phyloP scores from a whole-genome alignment of 2,797 vertebrate species.

The Microchirus variegatus region DNA sequence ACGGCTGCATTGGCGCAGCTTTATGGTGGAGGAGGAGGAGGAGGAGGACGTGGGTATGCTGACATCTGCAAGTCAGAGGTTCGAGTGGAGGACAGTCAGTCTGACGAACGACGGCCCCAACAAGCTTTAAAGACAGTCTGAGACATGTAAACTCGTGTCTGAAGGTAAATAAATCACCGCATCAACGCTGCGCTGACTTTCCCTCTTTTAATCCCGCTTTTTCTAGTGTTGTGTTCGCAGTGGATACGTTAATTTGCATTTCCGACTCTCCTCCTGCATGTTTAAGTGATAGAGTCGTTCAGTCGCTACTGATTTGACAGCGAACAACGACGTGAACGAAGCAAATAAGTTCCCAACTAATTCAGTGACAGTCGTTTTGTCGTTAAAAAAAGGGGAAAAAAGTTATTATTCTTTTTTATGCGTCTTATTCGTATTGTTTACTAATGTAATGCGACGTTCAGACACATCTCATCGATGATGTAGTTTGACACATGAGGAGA shows the following conservation, averaged over 20 bases:
- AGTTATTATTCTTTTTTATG: no score
- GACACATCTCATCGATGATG: not conserved
- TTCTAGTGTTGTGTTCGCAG: not conserved
- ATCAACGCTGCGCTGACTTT: not conserved
- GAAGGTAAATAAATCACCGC: constrained; percentile 50
- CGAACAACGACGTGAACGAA: no score
- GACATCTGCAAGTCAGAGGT: constrained; percentile 77
- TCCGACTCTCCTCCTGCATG: no score
- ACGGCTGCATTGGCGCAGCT: constrained; percentile 3
- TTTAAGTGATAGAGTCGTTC: no score
- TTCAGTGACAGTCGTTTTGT: no score
- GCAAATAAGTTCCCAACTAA: no score
- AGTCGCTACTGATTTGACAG: no score
- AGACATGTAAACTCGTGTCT: constrained; percentile 64
- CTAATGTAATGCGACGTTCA: constrained; percentile 4
- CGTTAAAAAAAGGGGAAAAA: no score
- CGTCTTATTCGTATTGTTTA: no score
- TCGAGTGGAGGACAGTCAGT: constrained; percentile 36
- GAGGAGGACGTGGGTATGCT: constrained; percentile 67
- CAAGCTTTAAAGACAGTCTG: constrained; percentile 16
- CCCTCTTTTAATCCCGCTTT: not conserved
- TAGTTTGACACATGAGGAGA: constrained; percentile 17
- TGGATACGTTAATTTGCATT: constrained; percentile 1
- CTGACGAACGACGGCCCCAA: constrained; percentile 32
- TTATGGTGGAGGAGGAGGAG: constrained; percentile 26